phyloP scores from a whole-genome alignment of 2,888 invertebrate genomes.

The Tenodera sinensis region DNA sequence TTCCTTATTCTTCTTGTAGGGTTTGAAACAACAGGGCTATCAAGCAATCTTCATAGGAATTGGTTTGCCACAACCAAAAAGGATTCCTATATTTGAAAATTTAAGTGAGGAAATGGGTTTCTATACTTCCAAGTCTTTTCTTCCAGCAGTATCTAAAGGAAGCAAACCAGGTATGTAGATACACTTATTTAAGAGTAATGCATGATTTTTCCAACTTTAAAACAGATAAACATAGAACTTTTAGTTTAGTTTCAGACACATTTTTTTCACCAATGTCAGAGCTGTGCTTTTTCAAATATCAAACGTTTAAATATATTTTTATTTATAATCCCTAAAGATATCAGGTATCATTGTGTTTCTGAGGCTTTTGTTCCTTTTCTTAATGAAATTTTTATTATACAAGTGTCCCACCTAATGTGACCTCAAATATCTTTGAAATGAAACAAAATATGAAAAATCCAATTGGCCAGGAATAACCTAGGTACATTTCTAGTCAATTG shows the following conservation, averaged over 20 bases:
- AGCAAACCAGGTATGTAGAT: constrained; percentile 73
- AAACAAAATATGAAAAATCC: too few relatives aligned
- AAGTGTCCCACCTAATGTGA: too few relatives aligned
- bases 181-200: neutral
- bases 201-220: neutral
- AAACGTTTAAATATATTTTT: too few relatives aligned
- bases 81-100: constrained; percentile 69
- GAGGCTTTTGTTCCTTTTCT: too few relatives aligned
- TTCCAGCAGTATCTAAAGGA: constrained; percentile 81
- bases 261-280: neutral
- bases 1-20: constrained; percentile 45
- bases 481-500: too few relatives aligned
- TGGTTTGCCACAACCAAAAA: constrained; percentile 88
- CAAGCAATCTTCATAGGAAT: constrained; percentile 81
- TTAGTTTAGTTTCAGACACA: neutral
- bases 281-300: too few relatives aligned
- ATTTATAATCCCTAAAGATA: too few relatives aligned
- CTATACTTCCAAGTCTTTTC: constrained; percentile 90
- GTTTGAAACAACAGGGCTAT: constrained; percentile 63
- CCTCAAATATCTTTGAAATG: too few relatives aligned
- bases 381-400: too few relatives aligned
- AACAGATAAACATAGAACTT: neutral
- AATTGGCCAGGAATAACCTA: too few relatives aligned
- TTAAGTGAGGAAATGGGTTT: constrained; percentile 80
- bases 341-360: too few relatives aligned